Base-by-base conservation (phyloP, 2,888 invertebrate genomes). In the Leucophenga maculata region DNA sequence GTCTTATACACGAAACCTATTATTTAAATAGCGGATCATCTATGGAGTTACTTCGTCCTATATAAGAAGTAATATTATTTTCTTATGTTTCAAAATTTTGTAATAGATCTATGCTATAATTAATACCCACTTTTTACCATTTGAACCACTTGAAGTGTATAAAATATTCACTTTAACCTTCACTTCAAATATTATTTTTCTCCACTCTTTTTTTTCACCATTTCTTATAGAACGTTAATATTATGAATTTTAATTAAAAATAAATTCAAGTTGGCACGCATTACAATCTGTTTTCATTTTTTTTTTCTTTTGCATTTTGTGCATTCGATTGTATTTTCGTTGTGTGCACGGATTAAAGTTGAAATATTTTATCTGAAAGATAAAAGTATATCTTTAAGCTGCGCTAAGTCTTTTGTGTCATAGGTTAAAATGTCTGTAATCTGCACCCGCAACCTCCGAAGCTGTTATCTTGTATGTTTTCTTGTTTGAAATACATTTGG, bases 161-260 rank as follows among this genome's bases (percentile, higher is more conserved):
- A n/a, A 57, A 22, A 11, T 4, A 14, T 16, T 31, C 14, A 26
- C 6, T 16, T 20, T 50, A 57, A 31, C 0, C 52, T 32, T n/a
- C 20, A 54, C 6, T 57, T 70, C 50, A 39, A 39, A 39, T 39
- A 31, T 59, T 64, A 72, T 44, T 69, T 80, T 79, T 59, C 67
- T 57, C 59, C 67, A 69, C 69, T 22, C 69, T 83, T 81, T 65
- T 68, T 52, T 59, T 68, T 70, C 69, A 72, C 69, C 72, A 77
- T 74, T 72, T 76, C 70, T 75, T 74, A 8, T 39, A 6, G 32
- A 6, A 75, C 76, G 62, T 71, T 73, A 75, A 76, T 76, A 82
- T 82, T 60, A 60, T 68, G 60, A 68, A 68, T 60, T 83, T 83
- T 82, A 82, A 83, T 83, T 80, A 81, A 83, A 83, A 80, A 80